Conservation (phyloP, 2,113 vertebrate genomes). For the Apodemus speciosus region DNA sequence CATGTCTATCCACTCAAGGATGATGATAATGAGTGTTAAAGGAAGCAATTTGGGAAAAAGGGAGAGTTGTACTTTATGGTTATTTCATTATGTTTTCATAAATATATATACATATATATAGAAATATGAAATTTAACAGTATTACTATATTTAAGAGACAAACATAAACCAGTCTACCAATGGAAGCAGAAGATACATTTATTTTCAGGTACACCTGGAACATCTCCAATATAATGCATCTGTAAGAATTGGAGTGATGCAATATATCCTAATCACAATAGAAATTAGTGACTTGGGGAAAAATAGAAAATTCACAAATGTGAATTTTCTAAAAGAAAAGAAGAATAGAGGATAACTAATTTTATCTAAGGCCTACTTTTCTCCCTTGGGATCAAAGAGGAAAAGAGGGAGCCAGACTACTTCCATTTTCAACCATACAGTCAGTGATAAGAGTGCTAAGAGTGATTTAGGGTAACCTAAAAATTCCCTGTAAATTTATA, state of each 20-base stretch:
- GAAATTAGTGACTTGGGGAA: not conserved
- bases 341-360: not conserved
- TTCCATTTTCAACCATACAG: not conserved
- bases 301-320: not conserved
- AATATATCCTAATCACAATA: not conserved
- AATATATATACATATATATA: not conserved
- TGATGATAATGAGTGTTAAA: not conserved
- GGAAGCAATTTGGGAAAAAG: not conserved
- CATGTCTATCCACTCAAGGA: not conserved
- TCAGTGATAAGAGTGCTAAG: not conserved
- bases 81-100: not conserved
- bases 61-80: not conserved
- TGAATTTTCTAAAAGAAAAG: not conserved
- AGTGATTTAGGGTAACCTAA: not conserved
- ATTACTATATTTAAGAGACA: not conserved
- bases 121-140: not conserved
- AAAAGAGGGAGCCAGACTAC: no score
- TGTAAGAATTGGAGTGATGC: not conserved
- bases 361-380: not conserved
- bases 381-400: not conserved
- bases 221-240: not conserved
- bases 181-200: not conserved
- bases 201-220: not conserved
- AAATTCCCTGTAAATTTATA: not conserved
- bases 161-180: not conserved